Evolutionary conservation across 2,113 vertebrate genomes (phyloP).

Genomic region (Marcusenius ussheri): DNA sequence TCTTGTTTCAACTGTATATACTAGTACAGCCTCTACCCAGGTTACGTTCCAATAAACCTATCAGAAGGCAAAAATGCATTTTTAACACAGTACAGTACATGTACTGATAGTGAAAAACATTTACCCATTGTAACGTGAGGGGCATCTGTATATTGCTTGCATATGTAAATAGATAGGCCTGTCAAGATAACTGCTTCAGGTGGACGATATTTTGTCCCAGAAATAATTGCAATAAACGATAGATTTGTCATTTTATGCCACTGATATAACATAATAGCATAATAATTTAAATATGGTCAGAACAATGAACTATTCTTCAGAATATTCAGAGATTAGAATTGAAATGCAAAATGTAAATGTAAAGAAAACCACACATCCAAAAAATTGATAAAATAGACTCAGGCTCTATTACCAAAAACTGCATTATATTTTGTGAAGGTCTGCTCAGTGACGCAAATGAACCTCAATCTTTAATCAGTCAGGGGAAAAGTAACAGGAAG

Average conservation of each 20-base stretch:
- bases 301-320: background rate
- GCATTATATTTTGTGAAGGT: background rate
- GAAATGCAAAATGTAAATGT: background rate
- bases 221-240: background rate
- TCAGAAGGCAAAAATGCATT: no score
- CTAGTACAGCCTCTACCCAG: no score
- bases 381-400: background rate
- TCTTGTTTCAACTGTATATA: no score
- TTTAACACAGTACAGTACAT: no score
- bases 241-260: background rate
- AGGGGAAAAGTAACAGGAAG: no score
- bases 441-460: no score
- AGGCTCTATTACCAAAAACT: background rate
- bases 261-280: background rate
- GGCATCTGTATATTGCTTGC: background rate
- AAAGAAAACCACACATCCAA: background rate
- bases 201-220: background rate
- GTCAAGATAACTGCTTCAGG: background rate
- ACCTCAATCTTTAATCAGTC: no score
- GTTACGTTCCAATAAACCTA: no score
- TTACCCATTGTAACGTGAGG: no score
- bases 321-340: background rate
- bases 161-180: background rate
- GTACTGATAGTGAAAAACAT: no score
- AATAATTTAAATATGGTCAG: background rate